Conservation (phyloP, 2,797 vertebrate species). For the Macroramphosus scolopax region DNA sequence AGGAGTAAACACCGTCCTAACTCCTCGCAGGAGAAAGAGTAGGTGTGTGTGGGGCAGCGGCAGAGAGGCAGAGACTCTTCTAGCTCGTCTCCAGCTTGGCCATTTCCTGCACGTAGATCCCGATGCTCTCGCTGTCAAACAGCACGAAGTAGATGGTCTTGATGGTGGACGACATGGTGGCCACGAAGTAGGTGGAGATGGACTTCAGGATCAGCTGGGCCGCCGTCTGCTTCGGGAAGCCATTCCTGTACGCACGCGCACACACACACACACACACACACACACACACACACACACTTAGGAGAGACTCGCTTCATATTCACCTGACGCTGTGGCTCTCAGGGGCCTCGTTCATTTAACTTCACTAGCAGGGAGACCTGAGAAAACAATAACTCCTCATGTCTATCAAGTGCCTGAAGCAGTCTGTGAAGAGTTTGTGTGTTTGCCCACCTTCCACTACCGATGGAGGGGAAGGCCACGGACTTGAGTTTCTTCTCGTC, state of each 20-base stretch:
- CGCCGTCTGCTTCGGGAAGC: slow-evolving; percentile 97
- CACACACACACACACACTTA: no score
- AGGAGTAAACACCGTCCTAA: slow-evolving; percentile 45
- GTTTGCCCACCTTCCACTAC: slow-evolving; percentile 90
- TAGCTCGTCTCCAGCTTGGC: slow-evolving; percentile 93
- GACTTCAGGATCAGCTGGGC: slow-evolving; percentile 97
- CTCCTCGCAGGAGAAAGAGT: slow-evolving; percentile 38
- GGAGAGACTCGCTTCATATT: no score
- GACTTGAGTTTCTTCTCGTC: slow-evolving; percentile 99
- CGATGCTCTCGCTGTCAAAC: slow-evolving; percentile 98
- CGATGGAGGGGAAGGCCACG: slow-evolving; percentile 95
- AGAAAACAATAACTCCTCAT: no score
- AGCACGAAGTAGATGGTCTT: slow-evolving; percentile 98
- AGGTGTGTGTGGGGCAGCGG: neutral
- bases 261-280: no score
- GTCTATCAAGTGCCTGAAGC: no score
- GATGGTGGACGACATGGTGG: slow-evolving; percentile 97
- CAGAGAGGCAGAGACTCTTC: no score
- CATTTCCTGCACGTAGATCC: slow-evolving; percentile 98
- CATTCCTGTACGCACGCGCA: no score
- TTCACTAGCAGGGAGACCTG: no score
- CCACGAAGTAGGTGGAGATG: slow-evolving; percentile 96
- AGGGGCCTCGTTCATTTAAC: no score
- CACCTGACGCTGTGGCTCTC: no score
- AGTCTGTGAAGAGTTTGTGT: no score